Evolutionary conservation across 2,797 vertebrate species (phyloP).

Genomic region (Artibeus lituratus): DNA sequence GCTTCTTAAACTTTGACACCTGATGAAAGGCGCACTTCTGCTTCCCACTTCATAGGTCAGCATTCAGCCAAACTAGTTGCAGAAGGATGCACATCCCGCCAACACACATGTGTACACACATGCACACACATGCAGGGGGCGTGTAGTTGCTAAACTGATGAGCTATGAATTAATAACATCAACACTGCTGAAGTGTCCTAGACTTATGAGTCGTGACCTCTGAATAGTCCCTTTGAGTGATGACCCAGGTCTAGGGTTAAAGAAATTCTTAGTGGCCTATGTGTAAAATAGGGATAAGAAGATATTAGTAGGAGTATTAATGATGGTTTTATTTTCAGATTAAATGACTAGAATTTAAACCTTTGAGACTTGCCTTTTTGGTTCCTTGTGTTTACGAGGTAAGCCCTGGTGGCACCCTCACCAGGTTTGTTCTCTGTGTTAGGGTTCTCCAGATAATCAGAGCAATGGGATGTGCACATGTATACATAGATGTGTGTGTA

Average conservation of each 20-base stretch:
- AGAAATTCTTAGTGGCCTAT: neutral
- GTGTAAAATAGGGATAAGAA: neutral
- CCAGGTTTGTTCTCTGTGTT: neutral
- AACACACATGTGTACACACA: rapidly evolving
- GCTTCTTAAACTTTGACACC: neutral
- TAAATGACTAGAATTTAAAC: neutral
- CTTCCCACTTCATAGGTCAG: neutral
- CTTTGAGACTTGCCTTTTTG: neutral
- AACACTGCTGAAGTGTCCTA: neutral
- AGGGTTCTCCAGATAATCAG: neutral
- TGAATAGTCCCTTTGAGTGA: neutral
- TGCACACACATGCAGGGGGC: neutral
- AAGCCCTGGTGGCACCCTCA: neutral
- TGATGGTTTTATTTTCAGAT: neutral
- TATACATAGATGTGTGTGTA: no score
- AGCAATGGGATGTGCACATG: neutral
- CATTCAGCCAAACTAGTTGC: neutral
- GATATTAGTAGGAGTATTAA: neutral
- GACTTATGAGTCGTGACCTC: neutral
- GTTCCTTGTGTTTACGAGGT: neutral
- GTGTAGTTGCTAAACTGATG: neutral
- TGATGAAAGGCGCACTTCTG: neutral
- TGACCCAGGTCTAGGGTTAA: neutral
- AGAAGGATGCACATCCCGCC: neutral
- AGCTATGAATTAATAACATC: neutral